Evolutionary conservation across 2,113 vertebrate species (phyloP), one percentile per base, ranked within the genome.

Genomic region (Tetraodon nigroviridis): DNA sequence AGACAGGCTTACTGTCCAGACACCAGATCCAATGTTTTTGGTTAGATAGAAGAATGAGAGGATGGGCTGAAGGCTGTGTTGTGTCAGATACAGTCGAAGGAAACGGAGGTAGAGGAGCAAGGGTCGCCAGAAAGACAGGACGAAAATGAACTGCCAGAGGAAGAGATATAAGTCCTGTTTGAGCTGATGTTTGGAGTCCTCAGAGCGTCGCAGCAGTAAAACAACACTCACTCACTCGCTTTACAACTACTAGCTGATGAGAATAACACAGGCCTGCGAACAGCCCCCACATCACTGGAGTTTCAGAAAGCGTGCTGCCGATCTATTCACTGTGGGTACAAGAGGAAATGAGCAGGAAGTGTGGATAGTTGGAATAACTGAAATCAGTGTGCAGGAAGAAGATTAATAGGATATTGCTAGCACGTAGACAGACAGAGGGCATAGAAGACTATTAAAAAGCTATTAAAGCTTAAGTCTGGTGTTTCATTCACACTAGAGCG

Each of bases 201-300:
- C 21, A 59, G 59, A 63, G 86, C 62, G 61, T 71, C 64, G 59
- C 40, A 59, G 76, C 82, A 82, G 78, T 90, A 89, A 90, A 89
- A 87, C 83, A 85, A 80, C 84, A 84, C 80, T 81, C 75, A 88
- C 73, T 77, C n/a, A n/a, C n/a, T n/a, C n/a, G n/a, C 80, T 84
- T 88, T 84, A 80, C 80, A 75, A 47, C 66, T 58, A 67, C 58
- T 69, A 66, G 76, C 71, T 89, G 85, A 91, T 87, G 89, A 88
- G 85, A 75, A 88, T 87, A 90, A 84, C 90, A 89, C 80, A 77
- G 60, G 58, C 73, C 61, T 67, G 74, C 66, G 78, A 86, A 78
- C 76, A 58, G 68, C 83, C 73, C 73, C 82, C 83, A 67, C 32
- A 32, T 55, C 27, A 27, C 60, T 27, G 57, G 64, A 67, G 76